Evolutionary conservation across 92 coral and sea anemone genomes (phyloP), one percentile per base, ranked within the genome.

Genomic region (Zoanthus sociatus): DNA sequence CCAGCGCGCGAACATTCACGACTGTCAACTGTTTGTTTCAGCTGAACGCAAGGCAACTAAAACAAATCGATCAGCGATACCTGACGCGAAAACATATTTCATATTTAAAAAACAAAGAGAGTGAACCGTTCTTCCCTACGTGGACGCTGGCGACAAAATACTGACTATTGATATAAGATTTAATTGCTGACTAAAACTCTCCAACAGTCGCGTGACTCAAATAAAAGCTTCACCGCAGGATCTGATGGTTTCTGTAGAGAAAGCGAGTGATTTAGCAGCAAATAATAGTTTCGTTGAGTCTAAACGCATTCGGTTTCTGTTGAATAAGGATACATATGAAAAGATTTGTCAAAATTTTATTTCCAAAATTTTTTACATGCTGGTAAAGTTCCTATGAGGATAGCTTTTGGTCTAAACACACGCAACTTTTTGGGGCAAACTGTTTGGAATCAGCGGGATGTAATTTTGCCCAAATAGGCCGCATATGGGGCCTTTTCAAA

Each of bases 351-450:
- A 67, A 81, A 12, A n/a, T 13, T 46, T 81, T 81, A 17, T 81
- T 26, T 9, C 84, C 75, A 53, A 66, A 73, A 67, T 81, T 81
- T 81, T 81, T 81, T 18, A 26, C 10, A 13, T 10, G 60, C 50
- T 81, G 51, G 26, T 18, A 32, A 11, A 81, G 85, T 81, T 81
- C 73, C 85, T 81, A 81, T 81, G 85, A 66, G 17, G 58, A 81
- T 16, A 5, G 45, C 0, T 47, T 60, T 7, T 0, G 48, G 85
- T 76, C 85, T 0, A 2, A 13, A 63, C 46, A 37, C 85, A 81
- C 85, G 85, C 85, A 81, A 81, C 66, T 47, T 37, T 81, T 45
- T 81, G 46, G 46, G 64, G 85, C 66, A 81, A 81, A 66, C 61
- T 64, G 42, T 47, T 44, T 26, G 6, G 1, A 13, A 81, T 9